phyloP scores from a whole-genome alignment of 2,113 vertebrate species.

The Datnioides undecimradiatus region DNA sequence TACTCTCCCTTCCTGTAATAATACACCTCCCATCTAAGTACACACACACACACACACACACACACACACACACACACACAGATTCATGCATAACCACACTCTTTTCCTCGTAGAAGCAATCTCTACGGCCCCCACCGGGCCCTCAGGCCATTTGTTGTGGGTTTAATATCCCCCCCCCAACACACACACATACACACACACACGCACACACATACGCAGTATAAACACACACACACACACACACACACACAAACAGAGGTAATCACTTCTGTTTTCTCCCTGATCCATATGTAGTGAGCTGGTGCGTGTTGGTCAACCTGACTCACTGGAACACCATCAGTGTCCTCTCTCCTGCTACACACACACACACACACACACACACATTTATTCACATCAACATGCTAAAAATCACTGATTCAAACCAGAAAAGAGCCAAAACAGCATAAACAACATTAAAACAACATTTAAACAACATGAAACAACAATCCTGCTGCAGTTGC shows the following conservation, averaged over 20 bases:
- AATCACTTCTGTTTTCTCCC: conserved; percentile 12
- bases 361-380: conserved; percentile 4
- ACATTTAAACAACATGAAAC: no score
- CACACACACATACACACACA: not conserved
- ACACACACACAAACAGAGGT: not conserved
- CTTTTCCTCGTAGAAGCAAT: conserved; percentile 39
- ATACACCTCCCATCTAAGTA: conserved; percentile 1
- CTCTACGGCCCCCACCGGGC: conserved; percentile 18
- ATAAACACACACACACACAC: not conserved
- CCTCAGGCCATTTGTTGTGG: conserved; percentile 53
- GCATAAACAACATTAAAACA: no score
- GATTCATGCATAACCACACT: not conserved
- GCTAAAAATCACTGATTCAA: no score
- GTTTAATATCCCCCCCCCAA: conserved; percentile 52
- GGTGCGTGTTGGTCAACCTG: conserved; percentile 28
- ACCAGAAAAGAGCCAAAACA: no score
- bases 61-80: not conserved
- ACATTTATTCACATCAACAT: not conserved
- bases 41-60: not conserved
- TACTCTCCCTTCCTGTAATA: conserved; percentile 4
- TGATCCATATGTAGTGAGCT: conserved; percentile 25
- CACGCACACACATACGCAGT: not conserved
- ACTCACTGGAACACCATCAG: conserved; percentile 18
- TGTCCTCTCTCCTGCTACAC: not conserved
- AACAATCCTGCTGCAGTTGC: no score